Percentiles rank a stretch among this genome's conserved stretches.
Evolutionary conservation across 2,888 invertebrate species (phyloP).

Genomic region (Drosophila subsilvestris): DNA sequence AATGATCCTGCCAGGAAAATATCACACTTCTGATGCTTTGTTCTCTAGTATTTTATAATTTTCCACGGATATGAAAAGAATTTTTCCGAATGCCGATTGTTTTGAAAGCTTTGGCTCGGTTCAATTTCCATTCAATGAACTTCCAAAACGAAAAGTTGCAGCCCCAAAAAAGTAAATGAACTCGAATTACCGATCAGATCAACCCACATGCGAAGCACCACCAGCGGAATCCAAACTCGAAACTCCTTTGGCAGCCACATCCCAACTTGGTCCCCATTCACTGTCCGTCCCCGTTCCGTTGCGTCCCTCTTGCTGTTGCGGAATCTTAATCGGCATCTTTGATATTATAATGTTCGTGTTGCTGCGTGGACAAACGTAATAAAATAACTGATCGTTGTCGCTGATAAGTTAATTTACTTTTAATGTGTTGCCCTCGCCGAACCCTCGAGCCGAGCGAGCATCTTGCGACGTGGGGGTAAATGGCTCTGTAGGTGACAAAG

Average conservation of each 20-base stretch:
- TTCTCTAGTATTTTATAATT: too few species aligned
- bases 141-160: too few species aligned
- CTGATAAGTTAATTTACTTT: conserved; percentile 85
- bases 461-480: conserved; percentile 65
- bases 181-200: neutral
- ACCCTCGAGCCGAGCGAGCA: conserved; percentile 16
- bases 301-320: conserved; percentile 14
- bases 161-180: neutral
- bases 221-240: conserved; percentile 34
- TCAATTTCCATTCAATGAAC: too few species aligned
- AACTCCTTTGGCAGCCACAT: conserved; percentile 3
- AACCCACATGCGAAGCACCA: conserved; percentile 6
- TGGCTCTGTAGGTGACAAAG: conserved; percentile 74
- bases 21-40: too few species aligned
- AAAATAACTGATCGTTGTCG: conserved; percentile 85
- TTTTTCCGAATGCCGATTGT: too few species aligned
- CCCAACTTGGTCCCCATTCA: conserved; percentile 15
- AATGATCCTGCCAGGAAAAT: too few species aligned
- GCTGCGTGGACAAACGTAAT: conserved; percentile 84
- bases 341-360: conserved; percentile 84
- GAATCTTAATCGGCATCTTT: conserved; percentile 82
- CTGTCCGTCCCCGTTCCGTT: conserved; percentile 11
- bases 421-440: conserved; percentile 79
- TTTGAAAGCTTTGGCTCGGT: too few species aligned
- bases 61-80: too few species aligned